These are phyloP conservation scores for Geotria australis DNA, from an alignment of 2,797 vertebrate species.

Conservation along the genomic window DNA sequence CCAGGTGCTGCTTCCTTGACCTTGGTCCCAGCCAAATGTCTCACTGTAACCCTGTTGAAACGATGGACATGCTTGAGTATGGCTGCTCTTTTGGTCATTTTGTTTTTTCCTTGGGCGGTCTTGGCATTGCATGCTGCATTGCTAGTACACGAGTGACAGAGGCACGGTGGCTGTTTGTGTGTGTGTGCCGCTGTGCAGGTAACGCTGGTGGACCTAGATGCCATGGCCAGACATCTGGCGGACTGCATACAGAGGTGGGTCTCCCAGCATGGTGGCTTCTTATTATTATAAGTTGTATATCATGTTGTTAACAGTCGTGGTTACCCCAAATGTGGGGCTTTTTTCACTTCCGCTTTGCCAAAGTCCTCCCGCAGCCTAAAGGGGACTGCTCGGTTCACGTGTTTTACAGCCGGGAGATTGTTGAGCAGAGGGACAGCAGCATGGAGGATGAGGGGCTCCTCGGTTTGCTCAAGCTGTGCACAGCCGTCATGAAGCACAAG, in stretches of 20 bases:
- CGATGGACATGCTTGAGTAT: no score
- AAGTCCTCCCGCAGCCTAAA: background rate
- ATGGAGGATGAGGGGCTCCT: conserved; percentile 81
- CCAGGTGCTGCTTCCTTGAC: conserved; percentile 22
- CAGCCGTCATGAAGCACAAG: conserved; percentile 90
- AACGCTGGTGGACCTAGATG: conserved; percentile 78
- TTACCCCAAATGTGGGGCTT: no score
- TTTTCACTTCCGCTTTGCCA: background rate
- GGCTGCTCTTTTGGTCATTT: no score
- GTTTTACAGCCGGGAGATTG: conserved; percentile 48
- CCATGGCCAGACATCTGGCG: conserved; percentile 66
- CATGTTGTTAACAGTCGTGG: no score
- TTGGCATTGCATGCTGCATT: no score
- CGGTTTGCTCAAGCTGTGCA: conserved; percentile 57
- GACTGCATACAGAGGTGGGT: conserved; percentile 84
- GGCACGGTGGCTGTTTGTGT: no score
- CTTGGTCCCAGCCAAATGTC: no score
- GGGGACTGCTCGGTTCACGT: background rate
- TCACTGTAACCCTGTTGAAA: no score
- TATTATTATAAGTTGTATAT: no score
- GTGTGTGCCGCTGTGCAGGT: conserved; percentile 22
- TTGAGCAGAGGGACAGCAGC: conserved; percentile 78
- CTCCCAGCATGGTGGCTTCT: no score
- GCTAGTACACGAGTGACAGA: no score
- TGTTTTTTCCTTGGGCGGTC: no score